phyloP scores from a whole-genome alignment of 2,113 vertebrate genomes.

The Camelus bactrianus region DNA sequence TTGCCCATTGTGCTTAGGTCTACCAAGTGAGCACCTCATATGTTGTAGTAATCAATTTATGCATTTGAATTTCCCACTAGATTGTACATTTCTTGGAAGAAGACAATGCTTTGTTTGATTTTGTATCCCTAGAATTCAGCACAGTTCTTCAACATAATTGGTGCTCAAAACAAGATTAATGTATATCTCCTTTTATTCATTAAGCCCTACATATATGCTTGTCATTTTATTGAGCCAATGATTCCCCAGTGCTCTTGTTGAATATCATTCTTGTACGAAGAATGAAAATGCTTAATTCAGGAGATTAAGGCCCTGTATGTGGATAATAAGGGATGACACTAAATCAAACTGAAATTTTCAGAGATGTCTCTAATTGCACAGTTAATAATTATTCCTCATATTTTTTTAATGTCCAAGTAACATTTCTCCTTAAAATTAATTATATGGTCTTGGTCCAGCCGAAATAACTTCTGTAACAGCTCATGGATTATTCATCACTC shows the following conservation, averaged over 20 bases:
- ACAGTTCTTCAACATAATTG: not conserved
- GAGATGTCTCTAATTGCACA: not conserved
- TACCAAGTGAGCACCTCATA: not conserved
- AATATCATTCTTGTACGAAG: not conserved
- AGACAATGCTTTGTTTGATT: not conserved
- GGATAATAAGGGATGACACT: not conserved
- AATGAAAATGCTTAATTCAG: not conserved
- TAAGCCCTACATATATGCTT: not conserved
- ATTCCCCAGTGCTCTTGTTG: not conserved
- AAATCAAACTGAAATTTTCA: conserved; percentile 3
- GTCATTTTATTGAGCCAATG: not conserved
- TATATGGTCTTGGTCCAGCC: not conserved
- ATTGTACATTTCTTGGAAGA: not conserved
- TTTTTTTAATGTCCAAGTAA: not conserved
- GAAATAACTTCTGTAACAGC: not conserved
- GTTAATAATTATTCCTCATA: not conserved
- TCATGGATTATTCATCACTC: conserved; percentile 41
- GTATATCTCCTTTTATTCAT: conserved; percentile 19
- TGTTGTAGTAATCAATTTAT: not conserved
- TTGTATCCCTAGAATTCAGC: not conserved
- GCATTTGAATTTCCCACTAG: not conserved
- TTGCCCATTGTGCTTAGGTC: not conserved
- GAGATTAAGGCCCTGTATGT: not conserved
- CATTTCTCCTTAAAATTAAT: conserved; percentile 52
- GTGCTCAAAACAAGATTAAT: not conserved